Percentiles rank a stretch among this genome's conserved stretches.
phyloP scores from a whole-genome alignment of 2,888 invertebrate genomes.

The Craniophora ligustri region DNA sequence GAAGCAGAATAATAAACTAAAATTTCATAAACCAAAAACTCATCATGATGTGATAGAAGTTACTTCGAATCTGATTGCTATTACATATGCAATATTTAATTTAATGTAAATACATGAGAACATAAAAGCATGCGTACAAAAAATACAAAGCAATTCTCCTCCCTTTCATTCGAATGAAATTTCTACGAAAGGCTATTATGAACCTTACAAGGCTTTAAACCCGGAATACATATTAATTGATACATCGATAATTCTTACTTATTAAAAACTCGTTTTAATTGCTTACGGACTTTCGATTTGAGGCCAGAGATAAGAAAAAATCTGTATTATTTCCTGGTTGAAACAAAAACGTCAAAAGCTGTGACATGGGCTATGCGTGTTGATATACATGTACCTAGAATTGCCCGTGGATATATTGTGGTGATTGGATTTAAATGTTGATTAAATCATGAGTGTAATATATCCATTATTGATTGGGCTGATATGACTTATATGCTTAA shows the following conservation, averaged over 20 bases:
- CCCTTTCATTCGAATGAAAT: not conserved
- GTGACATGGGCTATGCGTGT: constrained; percentile 34
- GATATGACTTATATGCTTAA: constrained; percentile 11
- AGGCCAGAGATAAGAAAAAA: constrained; percentile 52
- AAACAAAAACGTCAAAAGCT: constrained; percentile 34
- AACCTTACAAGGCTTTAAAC: constrained; percentile 32
- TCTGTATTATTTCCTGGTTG: constrained; percentile 50
- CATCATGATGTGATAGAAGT: too few species aligned
- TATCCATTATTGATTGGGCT: constrained; percentile 26
- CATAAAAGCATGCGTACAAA: too few species aligned
- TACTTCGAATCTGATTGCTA: too few species aligned
- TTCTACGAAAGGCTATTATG: constrained; percentile 24
- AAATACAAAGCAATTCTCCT: too few species aligned
- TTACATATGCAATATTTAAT: too few species aligned
- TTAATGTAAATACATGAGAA: too few species aligned
- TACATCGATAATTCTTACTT: constrained; percentile 40
- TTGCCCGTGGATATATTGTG: constrained; percentile 25
- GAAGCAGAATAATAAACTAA: too few species aligned
- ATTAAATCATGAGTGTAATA: constrained; percentile 23
- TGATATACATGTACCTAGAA: constrained; percentile 26
- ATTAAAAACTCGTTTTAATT: constrained; percentile 55
- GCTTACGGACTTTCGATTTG: constrained; percentile 56
- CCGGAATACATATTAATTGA: constrained; percentile 47
- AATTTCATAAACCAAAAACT: too few species aligned
- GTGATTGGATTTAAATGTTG: constrained; percentile 31